Percentiles rank a stretch among this genome's conserved stretches.
phyloP scores from a whole-genome alignment of 2,113 vertebrate genomes.

The Ailurus styani region DNA sequence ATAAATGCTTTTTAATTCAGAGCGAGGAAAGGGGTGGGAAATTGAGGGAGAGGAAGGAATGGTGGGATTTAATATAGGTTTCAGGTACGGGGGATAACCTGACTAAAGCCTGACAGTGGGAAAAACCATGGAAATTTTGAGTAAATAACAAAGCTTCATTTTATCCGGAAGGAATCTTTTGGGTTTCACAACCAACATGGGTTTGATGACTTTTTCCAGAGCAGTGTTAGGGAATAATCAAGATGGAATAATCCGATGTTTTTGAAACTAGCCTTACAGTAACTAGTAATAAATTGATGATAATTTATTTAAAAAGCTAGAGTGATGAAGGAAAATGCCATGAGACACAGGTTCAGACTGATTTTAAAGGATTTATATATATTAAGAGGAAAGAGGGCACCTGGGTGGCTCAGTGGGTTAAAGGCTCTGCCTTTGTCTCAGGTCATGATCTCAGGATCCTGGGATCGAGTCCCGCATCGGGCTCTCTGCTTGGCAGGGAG shows the following conservation, averaged over 20 bases:
- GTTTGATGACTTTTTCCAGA: background rate
- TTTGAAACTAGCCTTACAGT: background rate
- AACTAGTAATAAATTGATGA: background rate
- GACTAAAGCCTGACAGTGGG: background rate
- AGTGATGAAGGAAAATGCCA: background rate
- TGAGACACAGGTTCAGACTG: background rate
- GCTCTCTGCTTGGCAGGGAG: no score
- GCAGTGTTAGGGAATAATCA: background rate
- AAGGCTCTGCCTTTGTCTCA: no score
- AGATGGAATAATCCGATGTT: background rate
- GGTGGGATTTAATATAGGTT: background rate
- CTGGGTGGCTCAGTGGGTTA: no score
- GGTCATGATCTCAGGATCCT: no score
- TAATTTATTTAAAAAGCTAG: background rate
- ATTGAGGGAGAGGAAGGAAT: background rate
- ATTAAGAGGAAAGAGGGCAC: background rate
- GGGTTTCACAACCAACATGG: background rate
- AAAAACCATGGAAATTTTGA: background rate
- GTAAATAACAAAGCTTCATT: background rate
- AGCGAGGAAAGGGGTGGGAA: background rate
- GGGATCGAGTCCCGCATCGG: no score
- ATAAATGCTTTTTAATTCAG: background rate
- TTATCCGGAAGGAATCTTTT: background rate
- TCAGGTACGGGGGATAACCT: background rate
- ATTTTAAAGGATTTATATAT: background rate